Conservation (phyloP, 2,797 vertebrate genomes). For the Sebastes oblongus region DNA sequence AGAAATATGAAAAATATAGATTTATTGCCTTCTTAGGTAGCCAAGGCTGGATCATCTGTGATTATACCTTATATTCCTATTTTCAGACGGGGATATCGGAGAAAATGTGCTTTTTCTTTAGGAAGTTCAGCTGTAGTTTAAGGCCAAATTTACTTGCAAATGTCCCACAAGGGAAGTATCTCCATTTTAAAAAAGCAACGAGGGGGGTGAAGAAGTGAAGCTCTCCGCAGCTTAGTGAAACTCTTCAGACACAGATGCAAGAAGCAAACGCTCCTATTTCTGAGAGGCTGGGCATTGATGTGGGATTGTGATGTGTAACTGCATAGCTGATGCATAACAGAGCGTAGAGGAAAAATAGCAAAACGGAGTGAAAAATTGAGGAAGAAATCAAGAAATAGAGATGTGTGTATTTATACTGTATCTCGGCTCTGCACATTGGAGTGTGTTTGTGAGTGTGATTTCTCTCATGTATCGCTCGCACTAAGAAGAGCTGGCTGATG, state of each 20-base stretch:
- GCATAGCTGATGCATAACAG: constrained; percentile 70
- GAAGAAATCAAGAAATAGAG: constrained; percentile 73
- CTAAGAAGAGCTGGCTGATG: constrained; percentile 79
- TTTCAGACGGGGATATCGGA: constrained; percentile 54
- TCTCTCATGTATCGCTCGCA: constrained; percentile 75
- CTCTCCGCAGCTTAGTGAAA: constrained; percentile 70
- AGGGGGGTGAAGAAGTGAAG: constrained; percentile 42
- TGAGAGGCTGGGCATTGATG: constrained; percentile 71
- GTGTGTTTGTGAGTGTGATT: constrained; percentile 76
- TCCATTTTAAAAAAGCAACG: constrained; percentile 46
- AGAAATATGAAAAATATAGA: constrained; percentile 69
- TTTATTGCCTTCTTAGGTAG: constrained; percentile 71
- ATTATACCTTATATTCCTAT: constrained; percentile 73
- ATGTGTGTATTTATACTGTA: constrained; percentile 77
- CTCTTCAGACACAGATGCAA: constrained; percentile 61
- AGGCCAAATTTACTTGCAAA: constrained; percentile 31
- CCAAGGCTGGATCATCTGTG: constrained; percentile 78
- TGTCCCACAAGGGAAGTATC: constrained; percentile 47
- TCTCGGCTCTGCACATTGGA: constrained; percentile 77
- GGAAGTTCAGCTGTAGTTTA: constrained; percentile 50
- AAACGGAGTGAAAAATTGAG: constrained; percentile 64
- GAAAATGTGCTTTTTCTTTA: constrained; percentile 44
- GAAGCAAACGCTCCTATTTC: constrained; percentile 56
- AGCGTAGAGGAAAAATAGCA: constrained; percentile 37
- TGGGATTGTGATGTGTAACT: constrained; percentile 75